phyloP scores from a whole-genome alignment of 2,797 vertebrate genomes.

The Sebastes hubbsi region DNA sequence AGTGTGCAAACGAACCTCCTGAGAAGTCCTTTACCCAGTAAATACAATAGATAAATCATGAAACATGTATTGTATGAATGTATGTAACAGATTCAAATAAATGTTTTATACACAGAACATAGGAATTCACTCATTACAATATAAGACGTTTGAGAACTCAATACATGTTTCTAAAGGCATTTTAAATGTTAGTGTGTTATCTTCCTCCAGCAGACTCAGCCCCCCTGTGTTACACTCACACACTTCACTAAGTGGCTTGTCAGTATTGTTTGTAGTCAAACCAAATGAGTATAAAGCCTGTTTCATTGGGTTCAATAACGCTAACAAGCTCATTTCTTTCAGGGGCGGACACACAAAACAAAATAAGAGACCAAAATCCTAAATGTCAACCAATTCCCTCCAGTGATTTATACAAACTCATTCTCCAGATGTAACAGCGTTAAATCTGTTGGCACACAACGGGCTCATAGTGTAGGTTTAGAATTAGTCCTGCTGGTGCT shows the following conservation, averaged over 20 bases:
- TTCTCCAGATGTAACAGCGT: not conserved
- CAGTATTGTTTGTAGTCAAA: constrained; percentile 51
- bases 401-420: constrained; percentile 28
- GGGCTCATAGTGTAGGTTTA: constrained; percentile 1
- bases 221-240: constrained; percentile 17
- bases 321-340: constrained; percentile 28
- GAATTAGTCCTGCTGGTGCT: not conserved
- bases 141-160: not conserved
- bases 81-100: not conserved
- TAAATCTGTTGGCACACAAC: constrained; percentile 26
- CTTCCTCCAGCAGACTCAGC: constrained; percentile 49
- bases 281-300: constrained; percentile 51
- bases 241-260: constrained; percentile 55
- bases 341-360: constrained; percentile 3
- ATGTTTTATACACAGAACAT: not conserved
- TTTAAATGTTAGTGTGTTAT: constrained; percentile 39
- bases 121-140: not conserved
- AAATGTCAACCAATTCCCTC: constrained; percentile 69
- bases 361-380: constrained; percentile 17
- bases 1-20: not conserved
- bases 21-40: not conserved
- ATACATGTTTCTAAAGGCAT: constrained; percentile 13
- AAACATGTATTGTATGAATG: not conserved
- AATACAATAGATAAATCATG: not conserved
- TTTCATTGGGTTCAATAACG: constrained; percentile 33